Conservation (phyloP, 2,888 invertebrate genomes). For the Brenthis hecate region DNA sequence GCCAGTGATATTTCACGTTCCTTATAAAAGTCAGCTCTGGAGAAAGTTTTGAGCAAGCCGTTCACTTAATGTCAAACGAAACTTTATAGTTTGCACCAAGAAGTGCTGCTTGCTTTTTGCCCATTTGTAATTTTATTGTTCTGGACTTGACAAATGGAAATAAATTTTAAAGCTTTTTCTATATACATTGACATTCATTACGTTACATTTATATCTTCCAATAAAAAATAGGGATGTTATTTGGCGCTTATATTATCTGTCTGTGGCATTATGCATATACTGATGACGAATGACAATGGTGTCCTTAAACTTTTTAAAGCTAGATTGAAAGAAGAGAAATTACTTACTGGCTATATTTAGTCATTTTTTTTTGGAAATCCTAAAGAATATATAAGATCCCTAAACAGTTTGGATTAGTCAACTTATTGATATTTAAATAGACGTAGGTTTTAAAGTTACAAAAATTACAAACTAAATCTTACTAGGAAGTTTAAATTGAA, state of each 20-base stretch:
- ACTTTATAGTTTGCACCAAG: constrained; percentile 30
- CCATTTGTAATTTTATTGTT: constrained; percentile 24
- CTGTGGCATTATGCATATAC: too few species aligned
- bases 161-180: neutral
- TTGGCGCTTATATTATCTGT: too few species aligned
- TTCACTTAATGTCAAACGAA: constrained; percentile 36
- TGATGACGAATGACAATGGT: too few species aligned
- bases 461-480: neutral
- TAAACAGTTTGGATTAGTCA: too few species aligned
- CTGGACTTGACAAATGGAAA: constrained; percentile 1
- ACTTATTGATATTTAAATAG: neutral
- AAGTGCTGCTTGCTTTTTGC: constrained; percentile 21
- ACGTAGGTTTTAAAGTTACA: neutral
- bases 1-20: constrained; percentile 35
- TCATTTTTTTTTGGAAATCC: too few species aligned
- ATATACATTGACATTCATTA: too few species aligned
- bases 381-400: too few species aligned
- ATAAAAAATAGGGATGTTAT: too few species aligned
- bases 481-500: constrained; percentile 1
- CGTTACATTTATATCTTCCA: too few species aligned
- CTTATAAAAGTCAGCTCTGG: constrained; percentile 29
- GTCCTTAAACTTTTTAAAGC: too few species aligned
- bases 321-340: too few species aligned
- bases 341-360: too few species aligned
- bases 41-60: constrained; percentile 30